These are phyloP conservation scores for Narcine bancroftii DNA, from an alignment of 2,113 vertebrate species.

Conservation along the genomic window DNA sequence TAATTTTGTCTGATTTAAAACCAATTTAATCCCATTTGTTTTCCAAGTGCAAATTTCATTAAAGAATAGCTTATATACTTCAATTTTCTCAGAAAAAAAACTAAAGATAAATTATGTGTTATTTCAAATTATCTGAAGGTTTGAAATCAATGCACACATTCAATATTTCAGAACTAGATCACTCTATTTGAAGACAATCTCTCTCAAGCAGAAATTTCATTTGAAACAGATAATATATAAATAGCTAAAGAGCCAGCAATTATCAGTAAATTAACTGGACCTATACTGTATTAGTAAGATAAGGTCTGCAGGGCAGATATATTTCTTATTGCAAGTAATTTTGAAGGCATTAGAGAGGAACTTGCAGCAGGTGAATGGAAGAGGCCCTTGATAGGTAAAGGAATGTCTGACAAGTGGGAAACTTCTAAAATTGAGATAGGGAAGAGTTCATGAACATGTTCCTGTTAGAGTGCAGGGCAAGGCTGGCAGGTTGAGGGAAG, in stretches of 20 bases:
- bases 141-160: not conserved
- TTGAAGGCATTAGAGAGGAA: too few species aligned
- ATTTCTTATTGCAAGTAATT: not conserved
- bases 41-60: not conserved
- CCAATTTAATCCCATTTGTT: not conserved
- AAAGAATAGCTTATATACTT: not conserved
- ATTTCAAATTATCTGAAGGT: not conserved
- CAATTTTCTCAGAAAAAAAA: not conserved
- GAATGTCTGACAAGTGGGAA: too few species aligned
- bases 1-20: not conserved
- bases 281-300: too few species aligned
- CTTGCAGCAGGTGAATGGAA: too few species aligned
- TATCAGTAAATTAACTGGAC: not conserved
- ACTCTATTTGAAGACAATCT: not conserved
- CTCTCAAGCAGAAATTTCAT: not conserved
- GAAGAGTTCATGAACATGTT: too few species aligned
- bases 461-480: too few species aligned
- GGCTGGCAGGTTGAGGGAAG: too few species aligned
- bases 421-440: too few species aligned
- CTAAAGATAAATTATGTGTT: not conserved
- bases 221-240: not conserved
- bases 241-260: not conserved
- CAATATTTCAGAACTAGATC: too few species aligned
- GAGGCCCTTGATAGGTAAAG: too few species aligned
- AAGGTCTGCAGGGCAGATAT: not conserved